Evolutionary conservation across 2,888 invertebrate species (phyloP).

Genomic region (Nomada ruficornis): DNA sequence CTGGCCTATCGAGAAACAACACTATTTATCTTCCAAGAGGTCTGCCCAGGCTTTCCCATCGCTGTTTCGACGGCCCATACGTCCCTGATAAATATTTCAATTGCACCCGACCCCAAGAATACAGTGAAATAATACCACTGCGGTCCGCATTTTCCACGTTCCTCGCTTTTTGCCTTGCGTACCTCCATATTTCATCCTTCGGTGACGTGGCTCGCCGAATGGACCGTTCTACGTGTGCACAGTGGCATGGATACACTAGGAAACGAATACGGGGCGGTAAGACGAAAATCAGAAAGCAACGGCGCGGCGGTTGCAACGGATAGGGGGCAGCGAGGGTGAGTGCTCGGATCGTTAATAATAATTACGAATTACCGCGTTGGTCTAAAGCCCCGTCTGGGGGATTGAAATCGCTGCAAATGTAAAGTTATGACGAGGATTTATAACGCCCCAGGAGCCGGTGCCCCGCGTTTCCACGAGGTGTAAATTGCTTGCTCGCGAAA

Average conservation of each 20-base stretch:
- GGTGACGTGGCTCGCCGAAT: conserved; percentile 59
- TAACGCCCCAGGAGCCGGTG: conserved; percentile 54
- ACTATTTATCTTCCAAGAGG: conserved; percentile 64
- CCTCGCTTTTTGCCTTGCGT: conserved; percentile 51
- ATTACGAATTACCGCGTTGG: conserved; percentile 81
- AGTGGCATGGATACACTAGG: not conserved
- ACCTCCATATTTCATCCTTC: conserved; percentile 69
- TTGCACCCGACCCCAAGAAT: conserved; percentile 65
- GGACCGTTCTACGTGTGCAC: not conserved
- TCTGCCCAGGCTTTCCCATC: conserved; percentile 42
- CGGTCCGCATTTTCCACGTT: conserved; percentile 48
- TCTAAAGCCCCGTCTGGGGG: conserved; percentile 76
- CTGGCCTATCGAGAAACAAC: conserved; percentile 52
- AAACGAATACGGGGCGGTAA: conserved; percentile 37
- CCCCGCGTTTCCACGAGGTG: conserved; percentile 35
- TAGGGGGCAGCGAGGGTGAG: conserved; percentile 10
- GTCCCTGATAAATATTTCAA: conserved; percentile 71
- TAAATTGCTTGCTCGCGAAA: conserved; percentile 62
- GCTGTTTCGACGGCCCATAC: conserved; percentile 26
- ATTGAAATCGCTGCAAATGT: conserved; percentile 82
- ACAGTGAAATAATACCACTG: conserved; percentile 65
- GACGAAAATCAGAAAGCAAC: conserved; percentile 58
- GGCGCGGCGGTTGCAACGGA: not conserved
- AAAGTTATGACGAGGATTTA: conserved; percentile 82
- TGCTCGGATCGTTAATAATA: conserved; percentile 81